A percentile compares a stretch with the other conserved stretches of the same genome.
phyloP scores from a whole-genome alignment of 2,888 invertebrate genomes.

The Oscheius sp. region DNA sequence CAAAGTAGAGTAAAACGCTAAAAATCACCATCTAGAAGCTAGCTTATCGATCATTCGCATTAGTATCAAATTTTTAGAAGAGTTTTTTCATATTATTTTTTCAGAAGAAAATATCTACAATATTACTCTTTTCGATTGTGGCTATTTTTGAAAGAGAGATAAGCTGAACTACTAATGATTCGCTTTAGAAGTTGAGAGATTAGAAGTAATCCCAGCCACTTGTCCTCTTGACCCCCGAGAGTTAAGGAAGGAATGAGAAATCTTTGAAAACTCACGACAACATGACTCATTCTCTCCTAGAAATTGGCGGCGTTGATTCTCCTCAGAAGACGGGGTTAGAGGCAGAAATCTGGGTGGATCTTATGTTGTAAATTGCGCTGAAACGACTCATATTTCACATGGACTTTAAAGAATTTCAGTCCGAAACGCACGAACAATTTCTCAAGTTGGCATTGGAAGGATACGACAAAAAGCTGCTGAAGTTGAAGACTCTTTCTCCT shows the following conservation, averaged over 20 bases:
- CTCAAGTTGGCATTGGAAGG: conserved; percentile 43
- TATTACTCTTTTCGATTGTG: too few species aligned
- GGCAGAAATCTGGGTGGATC: neutral
- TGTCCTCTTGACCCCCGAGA: too few species aligned
- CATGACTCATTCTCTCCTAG: neutral
- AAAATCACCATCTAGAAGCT: too few species aligned
- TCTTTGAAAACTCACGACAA: neutral
- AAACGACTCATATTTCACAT: neutral
- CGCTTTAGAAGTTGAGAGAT: too few species aligned
- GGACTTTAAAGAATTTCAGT: neutral
- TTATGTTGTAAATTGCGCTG: neutral
- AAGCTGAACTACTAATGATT: too few species aligned
- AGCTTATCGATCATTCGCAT: too few species aligned
- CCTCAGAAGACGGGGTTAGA: neutral
- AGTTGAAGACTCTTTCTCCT: conserved; percentile 45
- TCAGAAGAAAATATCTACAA: too few species aligned
- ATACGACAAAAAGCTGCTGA: conserved; percentile 37
- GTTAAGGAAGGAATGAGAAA: neutral
- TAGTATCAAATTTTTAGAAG: too few species aligned
- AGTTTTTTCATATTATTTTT: too few species aligned
- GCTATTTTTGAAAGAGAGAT: too few species aligned
- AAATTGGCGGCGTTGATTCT: neutral
- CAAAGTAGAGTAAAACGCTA: too few species aligned
- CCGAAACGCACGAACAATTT: conserved; percentile 30
- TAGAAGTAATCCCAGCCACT: too few species aligned